These are phyloP conservation scores for Phrynocephalus vlangalii DNA, from an alignment of 2,797 vertebrate species.

Conservation along the genomic window DNA sequence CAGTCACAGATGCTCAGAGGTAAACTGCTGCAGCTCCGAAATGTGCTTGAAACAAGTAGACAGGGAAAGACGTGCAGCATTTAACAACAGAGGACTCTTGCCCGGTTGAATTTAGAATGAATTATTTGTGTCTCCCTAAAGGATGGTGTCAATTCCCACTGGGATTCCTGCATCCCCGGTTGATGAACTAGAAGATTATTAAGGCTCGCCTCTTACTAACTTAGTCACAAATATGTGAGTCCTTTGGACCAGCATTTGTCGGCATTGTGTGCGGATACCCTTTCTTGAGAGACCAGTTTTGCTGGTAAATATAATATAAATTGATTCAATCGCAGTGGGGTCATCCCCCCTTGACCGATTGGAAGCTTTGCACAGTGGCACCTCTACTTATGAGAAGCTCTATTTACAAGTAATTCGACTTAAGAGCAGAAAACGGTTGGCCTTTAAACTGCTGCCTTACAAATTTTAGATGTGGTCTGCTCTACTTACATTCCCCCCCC, in stretches of 20 bases:
- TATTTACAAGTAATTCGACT: no score
- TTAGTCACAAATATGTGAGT: background rate
- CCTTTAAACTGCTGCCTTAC: no score
- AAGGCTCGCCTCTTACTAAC: background rate
- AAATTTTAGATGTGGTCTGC: no score
- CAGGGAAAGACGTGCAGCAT: fast-evolving
- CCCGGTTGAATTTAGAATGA: background rate
- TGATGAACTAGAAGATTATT: background rate
- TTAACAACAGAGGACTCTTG: background rate
- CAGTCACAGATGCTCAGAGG: fast-evolving
- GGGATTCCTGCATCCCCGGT: background rate
- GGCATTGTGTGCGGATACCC: background rate
- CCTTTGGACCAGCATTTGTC: slow-evolving; percentile 5
- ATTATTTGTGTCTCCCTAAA: background rate
- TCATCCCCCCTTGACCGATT: background rate
- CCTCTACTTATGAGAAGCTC: no score
- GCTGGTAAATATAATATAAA: background rate
- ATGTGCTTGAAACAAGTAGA: fast-evolving
- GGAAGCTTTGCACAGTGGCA: background rate
- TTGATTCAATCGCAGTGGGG: background rate
- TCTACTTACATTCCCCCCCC: no score
- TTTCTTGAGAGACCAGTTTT: slow-evolving; percentile 9
- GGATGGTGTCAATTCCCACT: background rate
- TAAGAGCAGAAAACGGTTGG: no score
- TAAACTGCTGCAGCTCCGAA: fast-evolving